These are phyloP conservation scores for Nasonia giraulti DNA, from an alignment of 1,140 invertebrate genomes.

Conservation along the genomic window DNA sequence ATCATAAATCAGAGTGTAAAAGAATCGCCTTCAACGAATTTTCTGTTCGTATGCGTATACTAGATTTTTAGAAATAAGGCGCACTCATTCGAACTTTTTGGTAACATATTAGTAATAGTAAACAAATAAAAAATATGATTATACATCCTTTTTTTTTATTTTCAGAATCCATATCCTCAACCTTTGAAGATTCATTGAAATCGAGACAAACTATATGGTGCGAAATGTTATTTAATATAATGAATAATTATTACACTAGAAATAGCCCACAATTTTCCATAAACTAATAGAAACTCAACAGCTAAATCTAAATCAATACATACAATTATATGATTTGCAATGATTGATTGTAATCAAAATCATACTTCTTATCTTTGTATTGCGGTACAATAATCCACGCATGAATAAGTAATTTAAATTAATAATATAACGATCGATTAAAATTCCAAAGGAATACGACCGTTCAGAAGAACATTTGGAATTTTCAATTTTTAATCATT, in stretches of 20 bases:
- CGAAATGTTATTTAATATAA: constrained; percentile 11
- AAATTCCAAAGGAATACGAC: too few relatives aligned
- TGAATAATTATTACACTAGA: not conserved
- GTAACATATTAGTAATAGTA: not conserved
- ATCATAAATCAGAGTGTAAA: constrained; percentile 13
- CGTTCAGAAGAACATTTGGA: too few relatives aligned
- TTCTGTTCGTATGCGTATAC: not conserved
- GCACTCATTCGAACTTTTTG: not conserved
- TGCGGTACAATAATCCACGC: not conserved
- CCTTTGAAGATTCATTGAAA: constrained; percentile 12
- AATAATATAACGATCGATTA: too few relatives aligned
- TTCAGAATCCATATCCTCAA: constrained; percentile 3
- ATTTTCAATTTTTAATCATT: too few relatives aligned
- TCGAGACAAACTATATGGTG: constrained; percentile 10
- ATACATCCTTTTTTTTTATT: not conserved
- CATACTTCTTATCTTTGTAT: not conserved
- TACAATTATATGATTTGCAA: not conserved
- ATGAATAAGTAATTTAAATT: not conserved
- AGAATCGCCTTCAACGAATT: not conserved
- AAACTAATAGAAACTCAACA: not conserved
- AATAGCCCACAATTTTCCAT: not conserved
- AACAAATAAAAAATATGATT: not conserved
- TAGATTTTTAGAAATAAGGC: not conserved
- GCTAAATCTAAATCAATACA: not conserved
- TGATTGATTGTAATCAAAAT: not conserved